Base-by-base conservation (phyloP, 2,113 vertebrate genomes). In the Calyptommatus sinebrachiatus region DNA sequence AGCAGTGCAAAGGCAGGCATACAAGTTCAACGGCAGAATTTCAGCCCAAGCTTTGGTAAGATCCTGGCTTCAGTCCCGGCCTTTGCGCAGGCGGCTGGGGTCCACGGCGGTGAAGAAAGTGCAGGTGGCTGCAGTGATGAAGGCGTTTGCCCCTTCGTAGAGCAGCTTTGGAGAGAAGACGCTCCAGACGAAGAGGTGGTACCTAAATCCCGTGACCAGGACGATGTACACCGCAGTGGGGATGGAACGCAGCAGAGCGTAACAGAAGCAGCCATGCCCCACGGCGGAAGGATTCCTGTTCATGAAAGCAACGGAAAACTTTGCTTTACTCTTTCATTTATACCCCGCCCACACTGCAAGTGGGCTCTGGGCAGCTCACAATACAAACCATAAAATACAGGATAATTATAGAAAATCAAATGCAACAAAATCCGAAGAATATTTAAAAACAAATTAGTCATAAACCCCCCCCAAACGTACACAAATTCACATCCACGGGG, bases 171-270 rank as follows among this genome's bases (percentile, higher is more conserved):
- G 98, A 0, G 98, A 99, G 89, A 99, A 99, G 65, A 99, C 98
- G 0, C 98, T 99, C 98, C 98, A 99, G 87, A 99, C 98, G 90
- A 99, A 99, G 62, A 99, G 93, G 86, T 99, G 98, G 85, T 99
- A 98, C n/a, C 98, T 96, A 83, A 99, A 95, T 14, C 90, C 90
- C 0, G 97, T 99, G 22, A 98, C 95, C 90, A 99, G 80, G 67
- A 98, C 76, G 12, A 99, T 82, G 80, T 99, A 99, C 24, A 93
- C 80, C 0, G 95, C 94, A 0, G 95, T 94, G 0, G 98, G 97
- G 53, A 97, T 80, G 0, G 97, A 97, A 26, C 96, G 91, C 57
- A 98, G 87, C 57, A 99, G 85, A 0, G 96, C 98, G 0, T 98
- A 95, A 89, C 96, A 97, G 94, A 98, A 99, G 91, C 97, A 97